Base-by-base conservation (phyloP, 1,140 invertebrate genomes). In the Drosophila murphyi region DNA sequence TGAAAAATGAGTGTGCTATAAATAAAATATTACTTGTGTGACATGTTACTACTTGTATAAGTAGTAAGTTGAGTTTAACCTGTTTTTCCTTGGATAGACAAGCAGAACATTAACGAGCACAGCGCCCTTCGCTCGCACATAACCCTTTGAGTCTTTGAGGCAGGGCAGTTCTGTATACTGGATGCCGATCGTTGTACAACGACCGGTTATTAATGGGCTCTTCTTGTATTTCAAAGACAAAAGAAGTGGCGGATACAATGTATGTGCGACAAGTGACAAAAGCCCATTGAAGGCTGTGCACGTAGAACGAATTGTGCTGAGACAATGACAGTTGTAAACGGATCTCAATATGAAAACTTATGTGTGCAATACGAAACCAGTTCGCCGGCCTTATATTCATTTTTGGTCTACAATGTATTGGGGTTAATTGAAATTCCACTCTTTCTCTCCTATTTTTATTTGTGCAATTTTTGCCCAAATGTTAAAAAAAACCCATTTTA, bases 371-470 rank as follows among this genome's bases (percentile, higher is more conserved):
- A 20, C 5, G 7, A 68, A 64, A 55, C 52, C 5, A 29, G 45
- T 72, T 57, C 8, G 28, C 52, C 43, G 12, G 45, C 45, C n/a
- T 37, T 2, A 28, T n/a, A 6, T 28, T 28, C 29, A 51, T 54
- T 45, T 52, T 31, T 55, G 31, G 39, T 39, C 20, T 28, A 8
- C 47, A 47, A 12, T 41, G 5, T 72, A 87, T 80, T 77, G 80
- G 63, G 82, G 83, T 88, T 83, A 88, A 88, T 87, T 88, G 83
- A 79, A 83, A 79, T 72, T 54, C 35, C 50, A 52, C 37, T 43
- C 39, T 37, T 54, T 52, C 59, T 29, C 54, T 12, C 8, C 35
- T 55, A 62, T 79, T 52, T 37, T 37, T 59, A 73, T 76, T 88
- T 79, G 72, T 83, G 83, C 76, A 82, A 88, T 82, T 82, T 83